Conservation (phyloP, 2,113 vertebrate species). For the Oryzias celebensis region DNA sequence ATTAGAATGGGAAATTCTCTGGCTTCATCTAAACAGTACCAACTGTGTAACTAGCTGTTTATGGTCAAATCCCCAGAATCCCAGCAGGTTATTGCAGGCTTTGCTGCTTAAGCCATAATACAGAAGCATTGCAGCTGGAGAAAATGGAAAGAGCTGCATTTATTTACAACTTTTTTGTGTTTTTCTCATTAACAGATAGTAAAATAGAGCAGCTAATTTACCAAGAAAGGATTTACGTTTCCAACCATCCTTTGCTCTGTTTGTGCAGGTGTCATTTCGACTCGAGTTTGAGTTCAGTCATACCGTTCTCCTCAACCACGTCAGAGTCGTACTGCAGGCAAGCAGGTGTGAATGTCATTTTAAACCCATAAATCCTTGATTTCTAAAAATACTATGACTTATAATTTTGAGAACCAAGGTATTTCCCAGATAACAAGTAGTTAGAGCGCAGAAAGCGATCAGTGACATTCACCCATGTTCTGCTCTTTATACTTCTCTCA, state of each 20-base stretch:
- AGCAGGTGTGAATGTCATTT: constrained; percentile 76
- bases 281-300: constrained; percentile 96
- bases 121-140: constrained; percentile 23
- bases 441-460: too few relatives aligned
- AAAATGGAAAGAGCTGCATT: constrained; percentile 8
- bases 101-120: constrained; percentile 24
- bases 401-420: too few relatives aligned
- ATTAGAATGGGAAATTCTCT: constrained; percentile 30
- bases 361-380: too few relatives aligned
- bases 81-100: constrained; percentile 52
- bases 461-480: too few relatives aligned
- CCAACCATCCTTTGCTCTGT: not conserved
- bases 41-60: constrained; percentile 27
- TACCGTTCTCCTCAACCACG: constrained; percentile 79
- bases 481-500: constrained; percentile 8
- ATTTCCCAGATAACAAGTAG: too few relatives aligned
- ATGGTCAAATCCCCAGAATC: constrained; percentile 26
- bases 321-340: constrained; percentile 82
- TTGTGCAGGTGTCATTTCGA: constrained; percentile 84
- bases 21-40: constrained; percentile 20
- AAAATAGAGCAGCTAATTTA: constrained; percentile 1
- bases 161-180: constrained; percentile 5
- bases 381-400: too few relatives aligned
- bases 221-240: constrained; percentile 5
- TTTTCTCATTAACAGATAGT: not conserved